A percentile compares a stretch with the other conserved stretches of the same genome.
Evolutionary conservation across 2,113 vertebrate genomes (phyloP).

Genomic region (Nesogale talazaci): DNA sequence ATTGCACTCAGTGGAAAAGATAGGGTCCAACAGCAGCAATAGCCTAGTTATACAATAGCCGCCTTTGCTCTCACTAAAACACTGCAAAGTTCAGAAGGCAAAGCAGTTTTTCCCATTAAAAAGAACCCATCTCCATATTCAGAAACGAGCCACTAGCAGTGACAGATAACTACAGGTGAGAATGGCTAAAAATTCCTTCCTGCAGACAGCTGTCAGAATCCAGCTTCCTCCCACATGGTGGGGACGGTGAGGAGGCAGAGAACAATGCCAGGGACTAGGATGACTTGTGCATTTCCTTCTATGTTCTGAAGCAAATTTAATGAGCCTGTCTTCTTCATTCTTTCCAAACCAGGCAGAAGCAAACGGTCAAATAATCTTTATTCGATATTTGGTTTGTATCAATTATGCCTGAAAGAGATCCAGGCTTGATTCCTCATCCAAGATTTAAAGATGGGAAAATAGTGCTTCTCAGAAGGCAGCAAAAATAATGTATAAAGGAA

Average conservation of each 20-base stretch:
- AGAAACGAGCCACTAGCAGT: not conserved
- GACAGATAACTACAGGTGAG: slow-evolving; percentile 48
- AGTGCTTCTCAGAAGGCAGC: slow-evolving; percentile 17
- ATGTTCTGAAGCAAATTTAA: slow-evolving; percentile 35
- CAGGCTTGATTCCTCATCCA: not conserved
- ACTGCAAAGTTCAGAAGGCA: not conserved
- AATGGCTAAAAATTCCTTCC: slow-evolving; percentile 59
- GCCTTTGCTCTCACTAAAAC: slow-evolving; percentile 39
- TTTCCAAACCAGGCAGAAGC: slow-evolving; percentile 44
- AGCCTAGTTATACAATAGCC: not conserved
- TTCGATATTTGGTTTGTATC: not conserved
- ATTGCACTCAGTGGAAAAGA: not conserved
- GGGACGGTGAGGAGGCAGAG: not conserved
- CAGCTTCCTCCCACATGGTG: slow-evolving; percentile 1
- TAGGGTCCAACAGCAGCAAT: not conserved
- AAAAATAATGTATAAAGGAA: not conserved
- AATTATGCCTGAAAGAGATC: not conserved
- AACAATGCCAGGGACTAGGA: not conserved
- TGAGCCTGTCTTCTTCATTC: not conserved
- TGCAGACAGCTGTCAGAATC: slow-evolving; percentile 57
- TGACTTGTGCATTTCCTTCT: not conserved
- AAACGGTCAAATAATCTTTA: not conserved
- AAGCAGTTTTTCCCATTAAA: slow-evolving; percentile 35
- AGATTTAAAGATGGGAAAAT: slow-evolving; percentile 40
- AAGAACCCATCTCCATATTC: slow-evolving; percentile 10